Base-by-base conservation (phyloP, 2,797 vertebrate species). In the Enteromius fasciolatus region DNA sequence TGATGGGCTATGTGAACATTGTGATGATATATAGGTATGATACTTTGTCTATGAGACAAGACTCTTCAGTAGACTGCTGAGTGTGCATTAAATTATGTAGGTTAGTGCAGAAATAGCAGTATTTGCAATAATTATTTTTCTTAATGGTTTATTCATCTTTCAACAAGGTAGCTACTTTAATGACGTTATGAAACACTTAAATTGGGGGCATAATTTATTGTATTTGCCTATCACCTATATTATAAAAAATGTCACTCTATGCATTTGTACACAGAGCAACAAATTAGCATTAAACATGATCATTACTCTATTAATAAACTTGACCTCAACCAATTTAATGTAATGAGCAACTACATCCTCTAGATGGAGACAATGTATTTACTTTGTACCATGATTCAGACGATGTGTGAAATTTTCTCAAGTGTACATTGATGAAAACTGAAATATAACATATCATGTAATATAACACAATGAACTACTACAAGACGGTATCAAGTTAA, bases 291-390 rank as follows among this genome's bases (percentile, higher is more conserved):
- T 72, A 50, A 31, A 50, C 25, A 70, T 44, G 41, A 69, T 25
- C 12, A 44, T 25, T 3, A 1, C 1, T 15, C 4, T 10, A 28
- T 11, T 31, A 72, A 46, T 28, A 48, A 50, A 50, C 36, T 28
- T 23, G 4, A 48, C 39, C n/a, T 67, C 0, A 9, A 1, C 18
- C 14, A 7, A 12, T 48, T 72, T 59, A 3, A 79, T 63, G 81
- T 41, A 76, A 73, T 85, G 57, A 52, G 44, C 15, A 44, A 6
- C 11, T 69, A 48, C 20, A n/a, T 69, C 78, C 87, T 86, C 81
- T 88, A 87, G 85, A 74, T 72, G 87, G 85, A 4, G 67, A 80
- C 25, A 81, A 68, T 28, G 28, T 28, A 61, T 54, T 72, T 39
- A 31, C 6, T 54, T 20, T 67, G 28, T 9, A 39, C 39, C 39